Evolutionary conservation across 1,140 invertebrate species (phyloP).

Genomic region (Zaprionus capensis): DNA sequence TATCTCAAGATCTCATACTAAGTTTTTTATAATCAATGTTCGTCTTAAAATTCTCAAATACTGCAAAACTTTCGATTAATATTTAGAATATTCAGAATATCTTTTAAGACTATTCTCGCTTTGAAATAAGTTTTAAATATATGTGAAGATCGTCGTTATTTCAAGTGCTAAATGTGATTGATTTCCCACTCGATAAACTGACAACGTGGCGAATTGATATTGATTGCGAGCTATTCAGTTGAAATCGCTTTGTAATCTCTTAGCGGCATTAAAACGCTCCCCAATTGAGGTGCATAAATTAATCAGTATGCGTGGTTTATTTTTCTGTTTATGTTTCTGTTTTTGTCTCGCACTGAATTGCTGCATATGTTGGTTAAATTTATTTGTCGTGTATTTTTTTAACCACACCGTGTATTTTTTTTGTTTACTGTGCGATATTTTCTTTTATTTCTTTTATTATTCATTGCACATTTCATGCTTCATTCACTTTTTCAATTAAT

Average conservation of each 20-base stretch:
- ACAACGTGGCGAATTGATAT: conserved; percentile 26
- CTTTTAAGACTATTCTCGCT: rapidly evolving
- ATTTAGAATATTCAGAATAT: too few relatives aligned
- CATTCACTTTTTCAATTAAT: conserved; percentile 81
- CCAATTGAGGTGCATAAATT: conserved; percentile 36
- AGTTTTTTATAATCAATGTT: too few relatives aligned
- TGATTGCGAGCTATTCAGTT: conserved; percentile 24
- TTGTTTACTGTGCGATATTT: conserved; percentile 28
- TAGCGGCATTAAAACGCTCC: neutral
- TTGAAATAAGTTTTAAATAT: neutral
- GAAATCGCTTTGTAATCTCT: conserved; percentile 38
- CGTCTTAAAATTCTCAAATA: too few relatives aligned
- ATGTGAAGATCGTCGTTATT: neutral
- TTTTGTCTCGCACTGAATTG: conserved; percentile 12
- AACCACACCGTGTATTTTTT: conserved; percentile 37
- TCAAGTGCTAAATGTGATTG: neutral
- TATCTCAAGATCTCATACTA: too few relatives aligned
- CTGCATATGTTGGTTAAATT: conserved; percentile 57
- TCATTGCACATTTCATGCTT: conserved; percentile 81
- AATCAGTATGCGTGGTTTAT: conserved; percentile 28
- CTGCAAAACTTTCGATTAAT: neutral
- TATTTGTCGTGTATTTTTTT: conserved; percentile 40
- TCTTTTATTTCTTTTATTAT: conserved; percentile 60
- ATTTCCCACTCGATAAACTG: neutral
- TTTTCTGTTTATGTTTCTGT: neutral